Conservation (phyloP, 2,113 vertebrate genomes). For the Myiozetetes cayanensis region DNA sequence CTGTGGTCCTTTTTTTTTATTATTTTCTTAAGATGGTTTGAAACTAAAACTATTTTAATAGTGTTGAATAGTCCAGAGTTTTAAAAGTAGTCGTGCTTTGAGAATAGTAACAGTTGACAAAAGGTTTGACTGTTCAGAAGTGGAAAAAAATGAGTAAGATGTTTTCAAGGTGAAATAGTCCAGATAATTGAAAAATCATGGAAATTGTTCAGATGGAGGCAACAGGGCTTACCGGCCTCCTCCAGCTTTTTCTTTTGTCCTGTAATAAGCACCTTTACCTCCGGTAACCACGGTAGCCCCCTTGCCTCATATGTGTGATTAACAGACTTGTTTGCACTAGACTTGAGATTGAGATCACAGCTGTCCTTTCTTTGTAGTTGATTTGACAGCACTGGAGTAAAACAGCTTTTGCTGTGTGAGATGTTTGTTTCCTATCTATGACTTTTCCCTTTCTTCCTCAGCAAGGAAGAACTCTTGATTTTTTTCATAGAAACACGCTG, state of each 20-base stretch:
- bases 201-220: neutral
- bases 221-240: neutral
- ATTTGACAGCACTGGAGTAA: neutral
- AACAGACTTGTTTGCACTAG: neutral
- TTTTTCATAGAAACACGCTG: neutral
- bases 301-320: neutral
- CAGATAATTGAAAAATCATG: neutral
- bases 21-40: neutral
- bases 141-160: neutral
- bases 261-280: neutral
- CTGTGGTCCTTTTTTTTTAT: neutral
- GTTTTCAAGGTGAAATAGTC: neutral
- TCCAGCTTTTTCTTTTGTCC: neutral
- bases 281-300: neutral
- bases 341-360: neutral
- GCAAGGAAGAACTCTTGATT: neutral
- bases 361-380: neutral
- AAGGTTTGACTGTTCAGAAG: neutral
- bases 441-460: neutral
- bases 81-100: neutral
- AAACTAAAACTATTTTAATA: neutral
- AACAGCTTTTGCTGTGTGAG: neutral
- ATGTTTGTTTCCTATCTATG: neutral
- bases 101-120: neutral
- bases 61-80: neutral